Evolutionary conservation across 2,797 vertebrate species (phyloP).

Genomic region (Schizothorax lantsangensis): DNA sequence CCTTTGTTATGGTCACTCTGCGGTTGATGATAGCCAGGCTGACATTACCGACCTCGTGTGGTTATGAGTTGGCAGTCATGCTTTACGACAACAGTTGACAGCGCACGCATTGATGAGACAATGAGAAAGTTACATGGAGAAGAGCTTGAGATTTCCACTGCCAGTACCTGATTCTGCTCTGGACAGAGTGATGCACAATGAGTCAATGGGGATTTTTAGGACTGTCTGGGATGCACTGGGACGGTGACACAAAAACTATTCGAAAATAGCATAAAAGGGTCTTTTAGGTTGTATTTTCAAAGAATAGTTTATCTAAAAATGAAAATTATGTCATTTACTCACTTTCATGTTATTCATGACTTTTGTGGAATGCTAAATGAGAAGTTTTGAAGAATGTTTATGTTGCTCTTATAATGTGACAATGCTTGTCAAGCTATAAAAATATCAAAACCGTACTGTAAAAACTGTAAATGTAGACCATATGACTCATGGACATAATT

Average conservation of each 20-base stretch:
- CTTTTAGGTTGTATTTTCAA: not conserved
- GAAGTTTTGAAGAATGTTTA: not conserved
- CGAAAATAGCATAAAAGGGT: not conserved
- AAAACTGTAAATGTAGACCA: not conserved
- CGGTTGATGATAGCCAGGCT: constrained; percentile 63
- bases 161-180: constrained; percentile 52
- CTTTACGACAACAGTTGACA: constrained; percentile 60
- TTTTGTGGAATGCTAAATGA: not conserved
- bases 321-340: not conserved
- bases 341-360: not conserved
- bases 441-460: not conserved
- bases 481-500: not conserved
- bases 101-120: constrained; percentile 57
- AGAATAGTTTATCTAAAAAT: not conserved
- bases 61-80: constrained; percentile 60
- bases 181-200: constrained; percentile 33
- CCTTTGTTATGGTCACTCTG: constrained; percentile 56
- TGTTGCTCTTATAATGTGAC: not conserved
- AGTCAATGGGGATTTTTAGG: constrained; percentile 13
- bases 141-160: constrained; percentile 45
- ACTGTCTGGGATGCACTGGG: not conserved
- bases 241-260: not conserved
- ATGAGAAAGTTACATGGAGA: constrained; percentile 37
- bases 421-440: not conserved
- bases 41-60: constrained; percentile 63